Conservation (phyloP, 2,113 vertebrate genomes). For the Urocynchramus pylzowi region DNA sequence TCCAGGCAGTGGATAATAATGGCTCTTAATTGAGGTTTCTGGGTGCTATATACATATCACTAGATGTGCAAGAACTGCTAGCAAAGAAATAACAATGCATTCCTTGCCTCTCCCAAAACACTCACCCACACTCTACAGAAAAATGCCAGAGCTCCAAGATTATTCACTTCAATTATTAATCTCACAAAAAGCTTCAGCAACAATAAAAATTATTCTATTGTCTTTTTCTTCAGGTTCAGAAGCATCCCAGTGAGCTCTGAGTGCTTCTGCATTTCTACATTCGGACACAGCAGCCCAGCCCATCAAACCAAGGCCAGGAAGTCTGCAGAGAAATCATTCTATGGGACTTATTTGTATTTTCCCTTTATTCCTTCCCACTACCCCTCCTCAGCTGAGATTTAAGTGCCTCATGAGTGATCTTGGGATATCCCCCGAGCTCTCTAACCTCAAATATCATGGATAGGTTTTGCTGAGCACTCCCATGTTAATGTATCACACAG, state of each 20-base stretch:
- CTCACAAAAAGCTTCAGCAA: not conserved
- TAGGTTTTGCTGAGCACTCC: not conserved
- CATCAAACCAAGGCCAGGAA: not conserved
- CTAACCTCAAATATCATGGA: not conserved
- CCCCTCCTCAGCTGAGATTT: not conserved
- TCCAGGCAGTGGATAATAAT: not conserved
- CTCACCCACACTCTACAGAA: not conserved
- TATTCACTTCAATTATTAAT: not conserved
- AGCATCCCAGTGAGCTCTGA: not conserved
- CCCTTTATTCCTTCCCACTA: not conserved
- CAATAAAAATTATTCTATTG: not conserved
- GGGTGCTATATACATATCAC: not conserved
- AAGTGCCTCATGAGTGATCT: rapidly evolving
- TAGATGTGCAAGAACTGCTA: not conserved
- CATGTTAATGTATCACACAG: not conserved
- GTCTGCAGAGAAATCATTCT: not conserved
- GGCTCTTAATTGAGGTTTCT: not conserved
- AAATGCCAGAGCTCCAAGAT: not conserved
- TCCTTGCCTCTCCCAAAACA: not conserved
- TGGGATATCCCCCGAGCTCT: not conserved
- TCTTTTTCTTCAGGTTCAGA: not conserved
- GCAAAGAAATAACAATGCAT: not conserved
- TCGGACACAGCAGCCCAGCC: not conserved
- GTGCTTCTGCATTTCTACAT: not conserved
- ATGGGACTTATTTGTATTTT: not conserved